A percentile compares a stretch with the other conserved stretches of the same genome.
Evolutionary conservation across 2,888 invertebrate genomes (phyloP).

Genomic region (Xestia sexstrigata): DNA sequence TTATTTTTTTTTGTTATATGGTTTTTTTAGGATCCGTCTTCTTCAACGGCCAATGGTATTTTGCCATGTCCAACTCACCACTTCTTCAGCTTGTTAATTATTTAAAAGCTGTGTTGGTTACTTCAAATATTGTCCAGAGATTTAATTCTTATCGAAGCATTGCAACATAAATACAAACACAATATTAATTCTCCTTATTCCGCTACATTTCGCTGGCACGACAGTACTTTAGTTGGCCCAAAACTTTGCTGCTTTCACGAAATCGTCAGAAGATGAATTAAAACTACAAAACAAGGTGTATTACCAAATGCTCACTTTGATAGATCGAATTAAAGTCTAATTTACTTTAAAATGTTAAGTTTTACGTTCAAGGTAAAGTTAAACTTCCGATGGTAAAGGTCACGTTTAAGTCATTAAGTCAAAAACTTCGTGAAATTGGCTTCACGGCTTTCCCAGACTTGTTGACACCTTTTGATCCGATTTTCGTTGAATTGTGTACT

Average conservation of each 20-base stretch:
- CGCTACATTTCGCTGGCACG: neutral
- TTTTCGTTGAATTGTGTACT: slow-evolving; percentile 8
- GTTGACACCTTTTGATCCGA: slow-evolving; percentile 44
- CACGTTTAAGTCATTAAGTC: slow-evolving; percentile 49
- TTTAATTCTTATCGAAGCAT: neutral
- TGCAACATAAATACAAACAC: neutral
- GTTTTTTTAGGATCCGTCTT: too few species aligned
- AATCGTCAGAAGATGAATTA: neutral
- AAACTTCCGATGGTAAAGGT: slow-evolving; percentile 42
- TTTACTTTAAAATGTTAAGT: slow-evolving; percentile 30
- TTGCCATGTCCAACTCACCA: neutral
- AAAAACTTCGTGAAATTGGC: slow-evolving; percentile 57
- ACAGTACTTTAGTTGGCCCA: neutral
- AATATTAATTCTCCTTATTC: neutral
- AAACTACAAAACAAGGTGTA: neutral
- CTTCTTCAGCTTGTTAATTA: neutral
- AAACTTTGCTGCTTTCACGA: neutral
- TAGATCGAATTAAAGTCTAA: slow-evolving; percentile 24
- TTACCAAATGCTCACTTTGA: slow-evolving; percentile 9
- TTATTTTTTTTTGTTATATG: too few species aligned
- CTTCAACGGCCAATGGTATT: too few species aligned
- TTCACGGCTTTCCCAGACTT: slow-evolving; percentile 14
- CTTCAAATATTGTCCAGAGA: neutral
- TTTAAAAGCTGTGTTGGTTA: neutral
- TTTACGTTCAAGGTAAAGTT: slow-evolving; percentile 25